These are phyloP conservation scores for Heliconius aoede DNA, from an alignment of 2,888 invertebrate species.

Conservation along the genomic window DNA sequence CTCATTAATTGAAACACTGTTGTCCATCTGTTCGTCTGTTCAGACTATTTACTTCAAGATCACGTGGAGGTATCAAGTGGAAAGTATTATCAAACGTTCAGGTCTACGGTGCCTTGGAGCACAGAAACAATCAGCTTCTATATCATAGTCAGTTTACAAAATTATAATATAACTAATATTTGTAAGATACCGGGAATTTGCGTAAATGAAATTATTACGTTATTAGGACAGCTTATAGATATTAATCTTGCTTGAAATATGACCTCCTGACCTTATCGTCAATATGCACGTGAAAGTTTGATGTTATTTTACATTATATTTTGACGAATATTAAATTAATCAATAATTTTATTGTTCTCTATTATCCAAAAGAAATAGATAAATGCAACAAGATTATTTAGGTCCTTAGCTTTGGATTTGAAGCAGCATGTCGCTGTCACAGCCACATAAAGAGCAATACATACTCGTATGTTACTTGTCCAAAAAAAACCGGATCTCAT, in stretches of 20 bases:
- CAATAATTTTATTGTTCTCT: not conserved
- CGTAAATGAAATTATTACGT: slow-evolving; percentile 5
- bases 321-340: not conserved
- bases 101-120: too few species aligned
- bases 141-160: not conserved
- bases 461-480: too few species aligned
- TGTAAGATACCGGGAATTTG: too few species aligned
- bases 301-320: not conserved
- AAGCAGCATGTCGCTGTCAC: not conserved
- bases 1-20: too few species aligned
- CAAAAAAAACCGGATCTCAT: too few species aligned
- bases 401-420: not conserved
- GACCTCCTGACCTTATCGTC: slow-evolving; percentile 11
- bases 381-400: not conserved
- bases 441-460: too few species aligned
- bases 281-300: not conserved
- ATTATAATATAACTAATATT: not conserved
- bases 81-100: too few species aligned
- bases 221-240: not conserved
- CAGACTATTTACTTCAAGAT: too few species aligned
- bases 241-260: not conserved
- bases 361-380: not conserved
- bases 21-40: too few species aligned
- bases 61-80: too few species aligned
- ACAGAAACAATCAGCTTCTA: too few species aligned